Evolutionary conservation across 2,797 vertebrate genomes (phyloP), one percentile per base, ranked within the genome.

Genomic region (Glossophaga mutica): DNA sequence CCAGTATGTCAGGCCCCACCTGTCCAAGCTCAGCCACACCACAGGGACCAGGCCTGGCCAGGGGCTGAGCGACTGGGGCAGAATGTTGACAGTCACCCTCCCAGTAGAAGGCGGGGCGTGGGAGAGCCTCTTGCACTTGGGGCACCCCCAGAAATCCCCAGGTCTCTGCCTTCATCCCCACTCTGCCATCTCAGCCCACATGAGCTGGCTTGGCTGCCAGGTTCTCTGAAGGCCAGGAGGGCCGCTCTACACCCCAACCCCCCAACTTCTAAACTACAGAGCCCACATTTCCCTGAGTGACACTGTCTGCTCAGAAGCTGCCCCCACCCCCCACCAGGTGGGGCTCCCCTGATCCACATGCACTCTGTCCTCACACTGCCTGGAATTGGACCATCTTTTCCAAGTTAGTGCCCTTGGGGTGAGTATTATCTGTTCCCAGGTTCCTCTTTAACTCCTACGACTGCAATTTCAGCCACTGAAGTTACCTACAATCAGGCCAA

Each of bases 71-170:
- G 2, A 89, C 2, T 39, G 24, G 55, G 34, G 44, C n/a, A 88
- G 48, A 84, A 70, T 7, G 14, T 3, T 37, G 32, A n/a, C 29
- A 15, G n/a, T 8, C 24, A 37, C 65, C 48, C 39, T 42, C 81
- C 34, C 46, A 59, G 29, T 16, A 57, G 48, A 89, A 76, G 10
- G 71, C 18, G n/a, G 24, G 16, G 16, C 22, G n/a, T 11, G 9
- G 24, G 87, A 44, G 6, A 62, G 37, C 48, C 11, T 3, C 55
- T 0, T 62, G 42, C 18, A 37, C 18, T 55, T 84, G 34, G 2
- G 15, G 34, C 4, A 37, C 14, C 32, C 21, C 9, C 3, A 18
- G 46, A 48, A 12, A 18, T 22, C 14, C 21, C 2, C 0, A 2
- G 10, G 9, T 34, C 4, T 67, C 29, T 50, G 24, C 24, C 85